Evolutionary conservation across 2,113 vertebrate genomes (phyloP), one percentile per base, ranked within the genome.

Genomic region (Heteronetta atricapilla): DNA sequence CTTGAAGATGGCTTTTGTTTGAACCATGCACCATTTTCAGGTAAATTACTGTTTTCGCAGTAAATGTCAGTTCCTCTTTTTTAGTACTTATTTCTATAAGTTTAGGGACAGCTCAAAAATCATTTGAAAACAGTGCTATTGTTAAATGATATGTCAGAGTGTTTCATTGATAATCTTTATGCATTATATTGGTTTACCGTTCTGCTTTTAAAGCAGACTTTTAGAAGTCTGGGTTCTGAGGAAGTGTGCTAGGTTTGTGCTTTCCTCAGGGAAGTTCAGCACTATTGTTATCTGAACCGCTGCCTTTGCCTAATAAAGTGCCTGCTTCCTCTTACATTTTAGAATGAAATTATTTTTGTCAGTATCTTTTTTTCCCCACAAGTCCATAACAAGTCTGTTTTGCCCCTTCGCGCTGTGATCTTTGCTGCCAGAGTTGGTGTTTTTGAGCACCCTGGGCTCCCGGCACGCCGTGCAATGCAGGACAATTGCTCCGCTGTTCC

Each of bases 371-470:
- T 55, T 67, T 31, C 1, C 23, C 46, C 44, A 48, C 33, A 66
- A n/a, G 13, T 34, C 23, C 36, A 4, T 40, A 67, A 15, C 36
- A 46, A 8, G 26, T 75, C 33, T 4, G 0, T 38, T 60, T 63
- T 78, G 33, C 58, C 23, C 50, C 18, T 25, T 60, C 8, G 0
- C 15, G 2, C 53, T 82, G 13, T 12, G 82, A 11, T 52, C 42
- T 46, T 6, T 9, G 60, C 1, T 4, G 33, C 31, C 0, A 0
- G 82, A 42, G 8, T 28, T n/a, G 40, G 31, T 15, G 1, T 77
- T 83, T 42, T 16, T 1, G 2, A 56, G 58, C 0, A 34, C 28
- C 29, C 31, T 0, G 10, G 1, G 29, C 62, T 70, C 16, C 29
- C 1, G 19, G 23, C 21, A 48, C 12, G 1, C 42, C 10, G 33